Evolutionary conservation across 2,888 invertebrate genomes (phyloP).

Genomic region (Podotricha telesiphe): DNA sequence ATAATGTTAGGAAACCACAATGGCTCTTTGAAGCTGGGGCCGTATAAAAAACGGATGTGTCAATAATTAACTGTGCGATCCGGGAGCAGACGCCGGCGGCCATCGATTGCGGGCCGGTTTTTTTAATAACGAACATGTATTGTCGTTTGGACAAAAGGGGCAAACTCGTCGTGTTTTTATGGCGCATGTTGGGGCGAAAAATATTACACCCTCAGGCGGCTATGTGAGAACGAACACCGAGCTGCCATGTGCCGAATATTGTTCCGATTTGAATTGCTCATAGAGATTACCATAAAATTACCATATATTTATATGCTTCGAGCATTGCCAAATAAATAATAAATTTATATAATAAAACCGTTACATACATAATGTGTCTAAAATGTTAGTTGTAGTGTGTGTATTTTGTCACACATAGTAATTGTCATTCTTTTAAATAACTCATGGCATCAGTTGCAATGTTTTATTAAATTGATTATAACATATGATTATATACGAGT

Average conservation of each 20-base stretch:
- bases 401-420: too few species aligned
- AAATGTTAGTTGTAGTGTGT: not conserved
- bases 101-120: slow-evolving; percentile 69
- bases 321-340: slow-evolving; percentile 22
- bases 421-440: too few species aligned
- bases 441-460: too few species aligned
- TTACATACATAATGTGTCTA: too few species aligned
- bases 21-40: slow-evolving; percentile 56
- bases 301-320: slow-evolving; percentile 32
- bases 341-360: not conserved
- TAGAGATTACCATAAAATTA: slow-evolving; percentile 54
- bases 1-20: slow-evolving; percentile 71
- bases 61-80: slow-evolving; percentile 82
- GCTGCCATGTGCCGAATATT: slow-evolving; percentile 52
- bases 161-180: slow-evolving; percentile 68
- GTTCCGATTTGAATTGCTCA: slow-evolving; percentile 54
- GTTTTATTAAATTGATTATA: too few species aligned
- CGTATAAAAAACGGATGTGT: slow-evolving; percentile 79
- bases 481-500: too few species aligned
- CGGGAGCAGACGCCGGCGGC: slow-evolving; percentile 71
- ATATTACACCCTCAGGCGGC: slow-evolving; percentile 80
- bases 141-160: slow-evolving; percentile 68
- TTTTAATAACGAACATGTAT: slow-evolving; percentile 66
- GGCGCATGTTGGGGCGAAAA: slow-evolving; percentile 72
- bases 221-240: slow-evolving; percentile 58